Evolutionary conservation across 1,140 invertebrate species (phyloP).

Genomic region (Euglossa dilemma): DNA sequence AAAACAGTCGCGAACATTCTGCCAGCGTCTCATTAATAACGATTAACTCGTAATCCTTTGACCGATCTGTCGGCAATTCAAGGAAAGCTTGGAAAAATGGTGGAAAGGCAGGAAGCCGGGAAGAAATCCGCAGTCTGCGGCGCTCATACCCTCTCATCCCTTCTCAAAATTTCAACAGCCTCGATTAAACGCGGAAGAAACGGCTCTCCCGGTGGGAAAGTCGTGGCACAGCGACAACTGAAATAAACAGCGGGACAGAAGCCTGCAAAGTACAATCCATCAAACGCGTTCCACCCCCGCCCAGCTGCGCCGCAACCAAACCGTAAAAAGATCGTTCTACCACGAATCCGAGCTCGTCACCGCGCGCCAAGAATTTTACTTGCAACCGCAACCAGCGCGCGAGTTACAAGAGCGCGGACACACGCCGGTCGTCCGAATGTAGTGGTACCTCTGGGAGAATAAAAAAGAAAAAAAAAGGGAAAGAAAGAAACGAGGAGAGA

Average conservation of each 20-base stretch:
- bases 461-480: background rate
- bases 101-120: too few species aligned
- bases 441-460: background rate
- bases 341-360: background rate
- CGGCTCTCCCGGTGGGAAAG: too few species aligned
- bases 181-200: background rate
- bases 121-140: too few species aligned
- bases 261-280: background rate
- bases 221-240: background rate
- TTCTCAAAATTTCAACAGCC: background rate
- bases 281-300: background rate
- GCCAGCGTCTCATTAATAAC: too few species aligned
- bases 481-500: background rate
- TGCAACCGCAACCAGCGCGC: background rate
- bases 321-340: constrained; percentile 7
- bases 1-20: too few species aligned
- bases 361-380: constrained; percentile 27
- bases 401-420: background rate
- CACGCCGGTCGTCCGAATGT: background rate
- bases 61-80: too few species aligned
- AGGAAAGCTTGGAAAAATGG: too few species aligned
- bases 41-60: too few species aligned
- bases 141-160: too few species aligned
- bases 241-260: background rate
- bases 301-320: too few species aligned